Evolutionary conservation across 1,140 invertebrate species (phyloP).

Genomic region (Thaumatotibia leucotreta): DNA sequence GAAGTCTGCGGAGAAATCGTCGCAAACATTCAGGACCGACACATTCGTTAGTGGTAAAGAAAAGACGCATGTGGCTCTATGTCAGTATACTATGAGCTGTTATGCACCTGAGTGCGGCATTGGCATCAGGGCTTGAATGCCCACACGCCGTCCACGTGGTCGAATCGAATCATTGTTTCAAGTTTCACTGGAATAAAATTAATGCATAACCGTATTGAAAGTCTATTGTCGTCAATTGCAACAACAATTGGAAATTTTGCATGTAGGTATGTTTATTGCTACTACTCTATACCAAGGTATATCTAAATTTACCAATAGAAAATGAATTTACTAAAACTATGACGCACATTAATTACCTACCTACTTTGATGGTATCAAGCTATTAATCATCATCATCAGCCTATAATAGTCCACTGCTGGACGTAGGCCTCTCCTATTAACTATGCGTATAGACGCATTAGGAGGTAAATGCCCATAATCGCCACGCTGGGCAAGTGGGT

Average conservation of each 20-base stretch:
- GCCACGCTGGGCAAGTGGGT: no score
- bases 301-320: no score
- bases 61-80: neutral
- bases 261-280: no score
- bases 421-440: no score
- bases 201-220: neutral
- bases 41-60: neutral
- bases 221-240: neutral
- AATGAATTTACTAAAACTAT: no score
- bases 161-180: neutral
- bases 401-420: no score
- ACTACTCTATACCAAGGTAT: no score
- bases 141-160: neutral
- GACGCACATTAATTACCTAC: no score
- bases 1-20: conserved; percentile 43
- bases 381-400: no score
- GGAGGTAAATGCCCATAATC: no score
- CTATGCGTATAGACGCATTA: no score
- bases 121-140: neutral
- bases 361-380: no score
- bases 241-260: neutral
- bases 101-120: neutral
- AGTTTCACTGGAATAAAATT: conserved; percentile 10
- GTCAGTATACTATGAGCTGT: neutral
- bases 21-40: conserved; percentile 30